These are phyloP conservation scores for Aurelia aurita complex sp. Pacific DNA, from an alignment of 30 jellyfish, hydroid and myxozoan genomes.

Conservation along the genomic window DNA sequence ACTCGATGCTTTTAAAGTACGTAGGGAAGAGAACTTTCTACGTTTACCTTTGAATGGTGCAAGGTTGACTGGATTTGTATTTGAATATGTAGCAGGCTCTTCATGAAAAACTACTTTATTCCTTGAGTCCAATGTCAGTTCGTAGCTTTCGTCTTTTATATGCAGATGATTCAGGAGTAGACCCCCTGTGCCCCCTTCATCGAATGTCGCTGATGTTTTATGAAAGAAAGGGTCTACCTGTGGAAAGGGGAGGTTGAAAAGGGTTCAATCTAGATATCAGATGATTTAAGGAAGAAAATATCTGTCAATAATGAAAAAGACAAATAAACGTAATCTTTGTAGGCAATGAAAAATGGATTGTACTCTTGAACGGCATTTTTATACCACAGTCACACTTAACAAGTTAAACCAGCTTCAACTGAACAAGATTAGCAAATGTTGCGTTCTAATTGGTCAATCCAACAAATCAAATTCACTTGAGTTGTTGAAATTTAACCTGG, in stretches of 20 bases:
- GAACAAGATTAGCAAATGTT: no score
- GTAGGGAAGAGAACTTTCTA: no score
- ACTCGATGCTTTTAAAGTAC: no score
- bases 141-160: slow-evolving; percentile 71
- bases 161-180: slow-evolving; percentile 61
- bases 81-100: slow-evolving; percentile 1
- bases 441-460: no score
- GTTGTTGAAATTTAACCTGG: no score
- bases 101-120: slow-evolving; percentile 21
- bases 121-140: slow-evolving; percentile 80
- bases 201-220: slow-evolving; percentile 89
- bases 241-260: no score
- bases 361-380: background rate
- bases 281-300: background rate
- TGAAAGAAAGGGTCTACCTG: slow-evolving; percentile 94
- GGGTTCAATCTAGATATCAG: background rate
- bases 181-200: slow-evolving; percentile 95
- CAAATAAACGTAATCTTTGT: no score
- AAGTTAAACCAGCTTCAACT: background rate
- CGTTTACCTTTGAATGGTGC: slow-evolving; percentile 46
- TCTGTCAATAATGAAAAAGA: no score
- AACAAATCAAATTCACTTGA: no score
- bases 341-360: no score
- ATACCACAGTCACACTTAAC: background rate
- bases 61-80: slow-evolving; percentile 14